A percentile compares a stretch with the other conserved stretches of the same genome.
These are phyloP conservation scores for Drosophila pseudoananassae DNA, from an alignment of 1,140 invertebrate species.

Conservation along the genomic window DNA sequence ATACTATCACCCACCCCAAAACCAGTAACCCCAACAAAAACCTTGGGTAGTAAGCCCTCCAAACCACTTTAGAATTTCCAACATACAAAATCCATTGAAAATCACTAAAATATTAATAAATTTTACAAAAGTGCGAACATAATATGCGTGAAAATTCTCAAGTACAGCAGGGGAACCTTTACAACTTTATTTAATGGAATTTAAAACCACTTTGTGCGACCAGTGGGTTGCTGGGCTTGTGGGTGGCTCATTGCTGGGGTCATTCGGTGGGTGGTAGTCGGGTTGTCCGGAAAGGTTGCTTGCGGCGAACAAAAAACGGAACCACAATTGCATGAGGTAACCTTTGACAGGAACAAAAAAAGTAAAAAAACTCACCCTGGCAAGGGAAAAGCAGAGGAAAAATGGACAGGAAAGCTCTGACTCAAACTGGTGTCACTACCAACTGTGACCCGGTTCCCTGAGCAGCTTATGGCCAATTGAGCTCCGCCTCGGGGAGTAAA, in stretches of 20 bases:
- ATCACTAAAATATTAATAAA: conserved; percentile 83
- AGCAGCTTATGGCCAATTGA: conserved; percentile 81
- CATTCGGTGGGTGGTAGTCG: conserved; percentile 27
- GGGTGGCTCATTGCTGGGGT: conserved; percentile 22
- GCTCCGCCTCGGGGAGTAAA: conserved; percentile 32
- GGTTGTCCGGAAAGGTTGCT: conserved; percentile 54
- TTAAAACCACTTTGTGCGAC: conserved; percentile 78
- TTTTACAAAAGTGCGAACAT: conserved; percentile 80
- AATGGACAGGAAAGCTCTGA: conserved; percentile 60
- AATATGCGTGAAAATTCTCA: conserved; percentile 82
- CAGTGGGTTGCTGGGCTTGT: conserved; percentile 41
- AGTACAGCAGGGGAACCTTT: conserved; percentile 60
- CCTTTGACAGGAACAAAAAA: conserved; percentile 63
- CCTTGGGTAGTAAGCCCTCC: conserved; percentile 19
- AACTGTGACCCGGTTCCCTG: conserved; percentile 62
- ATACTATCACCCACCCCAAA: conserved; percentile 18
- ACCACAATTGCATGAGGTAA: conserved; percentile 79
- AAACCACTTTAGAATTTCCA: conserved; percentile 19
- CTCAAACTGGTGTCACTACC: conserved; percentile 71
- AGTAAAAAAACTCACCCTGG: conserved; percentile 26
- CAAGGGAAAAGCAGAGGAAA: conserved; percentile 25
- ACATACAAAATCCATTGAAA: conserved; percentile 80
- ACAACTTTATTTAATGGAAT: conserved; percentile 84
- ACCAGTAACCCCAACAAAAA: conserved; percentile 2
- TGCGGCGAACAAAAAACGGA: conserved; percentile 51